Percentiles rank a stretch among this genome's conserved stretches.
These are phyloP conservation scores for Euwallacea similis DNA, from an alignment of 1,140 invertebrate genomes.

Conservation along the genomic window DNA sequence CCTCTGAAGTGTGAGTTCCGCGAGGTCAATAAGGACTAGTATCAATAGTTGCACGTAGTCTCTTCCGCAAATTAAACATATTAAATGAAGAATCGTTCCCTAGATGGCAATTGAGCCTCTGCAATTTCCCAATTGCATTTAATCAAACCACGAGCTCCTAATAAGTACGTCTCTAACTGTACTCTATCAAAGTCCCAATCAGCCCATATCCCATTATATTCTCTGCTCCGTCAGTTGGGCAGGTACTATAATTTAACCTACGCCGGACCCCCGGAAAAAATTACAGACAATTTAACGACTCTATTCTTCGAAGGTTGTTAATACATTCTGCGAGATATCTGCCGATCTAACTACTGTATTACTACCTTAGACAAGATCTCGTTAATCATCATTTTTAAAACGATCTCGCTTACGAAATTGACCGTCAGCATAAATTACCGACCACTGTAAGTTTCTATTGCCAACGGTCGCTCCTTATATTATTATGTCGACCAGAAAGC, in stretches of 20 bases:
- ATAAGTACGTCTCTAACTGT: constrained; percentile 14
- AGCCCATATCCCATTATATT: constrained; percentile 24
- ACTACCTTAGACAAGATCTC: constrained; percentile 36
- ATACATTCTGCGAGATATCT: constrained; percentile 37
- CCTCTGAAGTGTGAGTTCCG: no score
- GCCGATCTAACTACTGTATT: constrained; percentile 37
- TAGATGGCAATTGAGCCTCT: no score
- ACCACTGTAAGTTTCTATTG: constrained; percentile 6
- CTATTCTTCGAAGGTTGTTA: constrained; percentile 37
- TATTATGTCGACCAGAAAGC: constrained; percentile 4
- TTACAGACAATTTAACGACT: constrained; percentile 37
- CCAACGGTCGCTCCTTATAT: constrained; percentile 4
- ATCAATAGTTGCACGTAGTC: no score
- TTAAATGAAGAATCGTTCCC: no score
- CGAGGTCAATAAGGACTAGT: no score
- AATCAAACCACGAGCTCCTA: no score
- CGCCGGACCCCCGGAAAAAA: constrained; percentile 24
- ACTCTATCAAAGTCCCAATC: constrained; percentile 12
- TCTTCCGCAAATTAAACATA: no score
- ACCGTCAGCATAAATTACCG: constrained; percentile 30
- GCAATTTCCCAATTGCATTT: no score
- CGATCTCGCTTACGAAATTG: constrained; percentile 33
- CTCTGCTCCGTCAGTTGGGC: constrained; percentile 6
- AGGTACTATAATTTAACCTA: constrained; percentile 32
- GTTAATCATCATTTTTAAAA: constrained; percentile 38